Conservation (phyloP, 2,797 vertebrate species). For the Rhynchonycteris naso region DNA sequence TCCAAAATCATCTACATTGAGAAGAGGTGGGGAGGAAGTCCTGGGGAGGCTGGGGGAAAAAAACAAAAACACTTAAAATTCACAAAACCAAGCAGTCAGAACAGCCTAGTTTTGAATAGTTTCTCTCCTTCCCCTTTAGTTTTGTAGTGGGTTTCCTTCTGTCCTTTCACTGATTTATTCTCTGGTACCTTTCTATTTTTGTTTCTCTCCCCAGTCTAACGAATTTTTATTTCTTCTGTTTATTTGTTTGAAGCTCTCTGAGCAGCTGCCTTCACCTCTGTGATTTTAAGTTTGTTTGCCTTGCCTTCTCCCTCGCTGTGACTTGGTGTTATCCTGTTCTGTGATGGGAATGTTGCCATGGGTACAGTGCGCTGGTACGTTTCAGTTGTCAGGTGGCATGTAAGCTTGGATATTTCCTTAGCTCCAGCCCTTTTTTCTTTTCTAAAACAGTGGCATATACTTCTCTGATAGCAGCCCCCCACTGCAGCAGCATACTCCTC, state of each 20-base stretch:
- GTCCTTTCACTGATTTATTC: conserved; percentile 77
- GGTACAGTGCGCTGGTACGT: conserved; percentile 67
- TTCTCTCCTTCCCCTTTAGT: conserved; percentile 70
- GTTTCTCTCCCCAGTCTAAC: conserved; percentile 82
- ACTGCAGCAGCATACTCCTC: conserved; percentile 69
- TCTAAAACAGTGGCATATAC: conserved; percentile 74
- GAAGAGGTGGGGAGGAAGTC: conserved; percentile 66
- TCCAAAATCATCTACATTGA: conserved; percentile 73
- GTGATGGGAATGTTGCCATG: conserved; percentile 70
- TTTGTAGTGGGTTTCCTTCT: conserved; percentile 82
- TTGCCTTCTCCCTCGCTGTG: conserved; percentile 77
- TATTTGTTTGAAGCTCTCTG: conserved; percentile 79
- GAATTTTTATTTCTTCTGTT: conserved; percentile 77
- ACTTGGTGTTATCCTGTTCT: conserved; percentile 72
- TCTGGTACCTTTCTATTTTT: conserved; percentile 85
- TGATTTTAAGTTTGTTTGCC: conserved; percentile 79
- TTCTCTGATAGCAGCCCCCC: conserved; percentile 80
- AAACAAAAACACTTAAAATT: neutral
- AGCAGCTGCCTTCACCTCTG: conserved; percentile 80
- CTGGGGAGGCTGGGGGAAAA: conserved; percentile 24
- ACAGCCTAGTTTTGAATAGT: conserved; percentile 59
- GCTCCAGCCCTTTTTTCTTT: conserved; percentile 81
- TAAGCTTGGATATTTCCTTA: conserved; percentile 78
- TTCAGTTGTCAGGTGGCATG: conserved; percentile 73
- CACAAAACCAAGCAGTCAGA: conserved; percentile 53